phyloP scores from a whole-genome alignment of 2,797 vertebrate species.

The Falco columbarius region DNA sequence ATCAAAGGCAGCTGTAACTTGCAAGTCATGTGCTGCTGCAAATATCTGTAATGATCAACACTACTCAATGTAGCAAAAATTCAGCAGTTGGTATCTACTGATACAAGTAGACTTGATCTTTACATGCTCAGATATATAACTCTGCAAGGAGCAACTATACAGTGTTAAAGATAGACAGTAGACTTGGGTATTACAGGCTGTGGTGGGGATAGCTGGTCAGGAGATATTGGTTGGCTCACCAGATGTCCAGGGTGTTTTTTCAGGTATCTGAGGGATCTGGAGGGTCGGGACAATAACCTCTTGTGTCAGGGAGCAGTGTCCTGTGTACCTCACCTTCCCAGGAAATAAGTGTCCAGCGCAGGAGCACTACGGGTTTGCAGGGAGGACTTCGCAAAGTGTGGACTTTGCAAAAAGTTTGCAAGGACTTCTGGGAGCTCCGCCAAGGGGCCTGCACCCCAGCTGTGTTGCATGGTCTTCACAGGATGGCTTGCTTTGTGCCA shows the following conservation, averaged over 20 bases:
- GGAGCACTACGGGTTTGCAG: fast-evolving
- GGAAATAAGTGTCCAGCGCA: background rate
- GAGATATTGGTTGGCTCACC: background rate
- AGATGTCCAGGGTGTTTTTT: background rate
- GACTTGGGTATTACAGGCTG: background rate
- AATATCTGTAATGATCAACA: background rate
- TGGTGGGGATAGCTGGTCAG: background rate
- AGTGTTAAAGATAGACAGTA: background rate
- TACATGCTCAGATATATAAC: background rate
- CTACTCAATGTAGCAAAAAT: background rate
- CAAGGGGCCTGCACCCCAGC: background rate
- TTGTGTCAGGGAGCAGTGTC: background rate
- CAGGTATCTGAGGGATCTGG: background rate
- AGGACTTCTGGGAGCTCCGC: background rate
- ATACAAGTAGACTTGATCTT: background rate
- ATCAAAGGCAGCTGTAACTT: background rate
- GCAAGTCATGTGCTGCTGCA: background rate
- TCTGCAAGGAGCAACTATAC: background rate
- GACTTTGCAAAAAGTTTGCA: background rate
- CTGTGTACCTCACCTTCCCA: fast-evolving
- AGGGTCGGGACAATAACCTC: background rate
- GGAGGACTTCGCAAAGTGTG: background rate
- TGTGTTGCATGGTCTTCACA: fast-evolving
- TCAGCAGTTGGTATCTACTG: background rate
- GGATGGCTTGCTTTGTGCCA: background rate